Base-by-base conservation (phyloP, 2,797 vertebrate genomes). In the Hydrolagus colliei region DNA sequence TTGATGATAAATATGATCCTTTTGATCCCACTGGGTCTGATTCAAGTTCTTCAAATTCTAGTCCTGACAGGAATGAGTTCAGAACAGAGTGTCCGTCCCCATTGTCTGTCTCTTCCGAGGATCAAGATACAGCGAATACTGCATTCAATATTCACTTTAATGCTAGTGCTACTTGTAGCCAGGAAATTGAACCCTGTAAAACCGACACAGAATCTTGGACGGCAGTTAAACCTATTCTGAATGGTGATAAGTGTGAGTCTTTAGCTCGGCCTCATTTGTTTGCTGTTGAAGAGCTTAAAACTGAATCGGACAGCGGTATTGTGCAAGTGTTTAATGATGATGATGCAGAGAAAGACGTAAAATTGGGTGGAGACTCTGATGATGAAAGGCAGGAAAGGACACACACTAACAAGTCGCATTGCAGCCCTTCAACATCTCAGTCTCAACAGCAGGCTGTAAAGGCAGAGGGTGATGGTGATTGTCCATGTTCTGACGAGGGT, bases 21-120 rank as follows among this genome's bases (percentile, higher is more conserved):
- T 99, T 97, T 89, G 93, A 99, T 87, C 98, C 98, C 79, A 99
- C 98, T 0, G 92, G 95, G 62, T 99, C 98, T 0, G 97, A 98
- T 88, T 96, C 97, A 0, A 93, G 93, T 86, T 95, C 94, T n/a
- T 92, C 94, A 0, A 41, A 16, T 76, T 73, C 72, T n/a, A 76
- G 22, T 16, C 72, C 72, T 74, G 72, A 74, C 27, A 62, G 62
- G 72, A 62, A 16, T 32, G 59, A 62, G 72, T 84, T 11, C 6
- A 71, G 32, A 84, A 20, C 14, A 41, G 79, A 71, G 35, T 16
- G 65, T 20, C 16, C 18, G 10, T 84, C 79, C 27, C 79, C 79
- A 20, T 16, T 61, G 27, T 68, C 79, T 35, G 41, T 20, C 20
- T 71, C 79, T 41, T 27, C 10, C 20, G 14, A 4, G 20, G 32